phyloP scores from a whole-genome alignment of 2,113 vertebrate genomes.

The Mustelus asterias region DNA sequence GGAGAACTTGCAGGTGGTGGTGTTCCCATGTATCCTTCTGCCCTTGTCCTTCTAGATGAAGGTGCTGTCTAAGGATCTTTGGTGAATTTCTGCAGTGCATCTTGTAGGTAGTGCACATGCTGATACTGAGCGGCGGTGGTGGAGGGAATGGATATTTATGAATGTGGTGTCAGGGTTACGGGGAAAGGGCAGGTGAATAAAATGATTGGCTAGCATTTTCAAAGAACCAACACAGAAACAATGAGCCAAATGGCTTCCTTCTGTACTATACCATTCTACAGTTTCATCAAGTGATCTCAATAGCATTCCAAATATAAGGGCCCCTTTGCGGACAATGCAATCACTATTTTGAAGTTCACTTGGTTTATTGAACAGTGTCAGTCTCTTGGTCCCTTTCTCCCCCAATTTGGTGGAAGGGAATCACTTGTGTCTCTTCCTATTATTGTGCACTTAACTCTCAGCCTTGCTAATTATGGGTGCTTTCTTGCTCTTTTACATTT shows the following conservation, averaged over 20 bases:
- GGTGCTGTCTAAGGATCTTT: too few species aligned
- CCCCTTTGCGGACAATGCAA: not conserved
- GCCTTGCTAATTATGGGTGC: not conserved
- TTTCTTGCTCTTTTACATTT: not conserved
- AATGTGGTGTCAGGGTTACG: not conserved
- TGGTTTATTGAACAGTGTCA: not conserved
- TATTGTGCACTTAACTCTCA: not conserved
- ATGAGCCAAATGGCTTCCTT: not conserved
- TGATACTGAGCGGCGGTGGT: too few species aligned
- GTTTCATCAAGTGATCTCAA: not conserved
- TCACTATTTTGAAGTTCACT: not conserved
- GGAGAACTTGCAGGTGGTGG: too few species aligned
- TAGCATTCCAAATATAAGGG: not conserved
- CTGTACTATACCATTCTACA: not conserved
- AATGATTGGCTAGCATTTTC: not conserved
- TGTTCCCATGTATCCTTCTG: too few species aligned
- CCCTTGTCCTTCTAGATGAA: too few species aligned
- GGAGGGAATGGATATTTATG: too few species aligned
- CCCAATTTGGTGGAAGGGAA: not conserved
- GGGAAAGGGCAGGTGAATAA: not conserved
- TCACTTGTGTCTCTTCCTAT: not conserved
- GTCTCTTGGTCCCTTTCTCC: not conserved
- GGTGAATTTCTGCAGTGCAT: too few species aligned
- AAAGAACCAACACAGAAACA: not conserved
- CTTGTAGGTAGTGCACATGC: too few species aligned